These are phyloP conservation scores for Rhagium mordax DNA, from an alignment of 2,888 invertebrate species.

Conservation along the genomic window DNA sequence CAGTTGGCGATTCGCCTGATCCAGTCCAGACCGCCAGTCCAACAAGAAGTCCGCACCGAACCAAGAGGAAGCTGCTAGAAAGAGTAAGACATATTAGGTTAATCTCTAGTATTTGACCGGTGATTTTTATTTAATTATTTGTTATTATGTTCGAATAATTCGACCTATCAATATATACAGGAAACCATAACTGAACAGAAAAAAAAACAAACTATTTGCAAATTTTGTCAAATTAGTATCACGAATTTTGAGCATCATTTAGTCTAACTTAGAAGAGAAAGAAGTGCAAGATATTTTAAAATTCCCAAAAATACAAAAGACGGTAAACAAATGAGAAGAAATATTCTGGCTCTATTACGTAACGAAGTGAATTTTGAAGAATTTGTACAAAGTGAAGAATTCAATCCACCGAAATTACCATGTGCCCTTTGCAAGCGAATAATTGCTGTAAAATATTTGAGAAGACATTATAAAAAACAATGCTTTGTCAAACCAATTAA, in stretches of 20 bases:
- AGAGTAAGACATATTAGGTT: no score
- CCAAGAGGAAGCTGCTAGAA: no score
- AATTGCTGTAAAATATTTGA: constrained; percentile 37
- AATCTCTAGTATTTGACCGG: no score
- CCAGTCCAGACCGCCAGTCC: no score
- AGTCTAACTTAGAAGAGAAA: constrained; percentile 34
- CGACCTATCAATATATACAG: not conserved
- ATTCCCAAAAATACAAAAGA: constrained; percentile 36
- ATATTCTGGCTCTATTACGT: constrained; percentile 35
- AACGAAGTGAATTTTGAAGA: constrained; percentile 24
- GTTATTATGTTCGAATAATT: no score
- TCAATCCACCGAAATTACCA: constrained; percentile 34
- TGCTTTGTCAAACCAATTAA: constrained; percentile 40
- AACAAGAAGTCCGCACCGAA: no score
- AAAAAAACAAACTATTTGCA: no score
- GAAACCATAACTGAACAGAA: not conserved
- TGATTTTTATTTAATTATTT: no score
- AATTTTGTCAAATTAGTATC: no score
- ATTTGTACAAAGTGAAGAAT: constrained; percentile 27
- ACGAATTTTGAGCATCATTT: no score
- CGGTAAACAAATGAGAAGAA: constrained; percentile 36
- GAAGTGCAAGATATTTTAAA: constrained; percentile 37
- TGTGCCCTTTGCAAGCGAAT: constrained; percentile 43
- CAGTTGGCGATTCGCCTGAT: no score
- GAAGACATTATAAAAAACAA: constrained; percentile 40